These are phyloP conservation scores for Asbolus verrucosus DNA, from an alignment of 1,140 invertebrate genomes.

Conservation along the genomic window DNA sequence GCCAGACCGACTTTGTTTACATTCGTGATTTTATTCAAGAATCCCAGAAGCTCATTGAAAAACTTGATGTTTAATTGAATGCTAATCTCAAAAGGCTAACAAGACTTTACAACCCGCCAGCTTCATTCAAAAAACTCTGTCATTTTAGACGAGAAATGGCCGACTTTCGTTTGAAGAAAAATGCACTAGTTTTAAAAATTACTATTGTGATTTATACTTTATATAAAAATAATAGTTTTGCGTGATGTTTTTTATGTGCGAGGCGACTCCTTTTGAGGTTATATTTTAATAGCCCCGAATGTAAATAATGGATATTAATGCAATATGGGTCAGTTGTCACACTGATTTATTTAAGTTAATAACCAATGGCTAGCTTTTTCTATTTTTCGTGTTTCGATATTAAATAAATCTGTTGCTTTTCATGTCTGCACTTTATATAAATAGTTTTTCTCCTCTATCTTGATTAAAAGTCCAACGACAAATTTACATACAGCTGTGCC, in stretches of 20 bases:
- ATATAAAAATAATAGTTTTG: slow-evolving; percentile 3
- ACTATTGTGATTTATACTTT: too few species aligned
- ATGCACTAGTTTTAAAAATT: too few species aligned
- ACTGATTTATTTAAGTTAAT: slow-evolving; percentile 16
- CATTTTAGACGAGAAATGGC: too few species aligned
- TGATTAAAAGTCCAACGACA: slow-evolving; percentile 4
- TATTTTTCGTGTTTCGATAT: not conserved
- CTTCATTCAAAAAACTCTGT: too few species aligned
- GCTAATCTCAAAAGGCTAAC: not conserved
- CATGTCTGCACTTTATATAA: slow-evolving; percentile 12
- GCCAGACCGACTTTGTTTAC: slow-evolving; percentile 17
- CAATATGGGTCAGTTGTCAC: slow-evolving; percentile 31
- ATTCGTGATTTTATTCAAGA: slow-evolving; percentile 35
- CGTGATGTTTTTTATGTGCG: not conserved
- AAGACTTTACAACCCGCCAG: too few species aligned
- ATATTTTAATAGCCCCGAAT: too few species aligned
- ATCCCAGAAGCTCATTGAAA: slow-evolving; percentile 23
- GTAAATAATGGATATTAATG: slow-evolving; percentile 23
- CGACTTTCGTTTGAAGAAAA: not conserved
- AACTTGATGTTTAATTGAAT: slow-evolving; percentile 1
- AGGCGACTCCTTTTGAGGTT: slow-evolving; percentile 20
- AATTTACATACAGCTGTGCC: not conserved
- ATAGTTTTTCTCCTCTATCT: slow-evolving; percentile 21
- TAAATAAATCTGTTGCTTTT: not conserved
- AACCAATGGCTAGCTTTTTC: slow-evolving; percentile 2